These are phyloP conservation scores for Musca vetustissima DNA, from an alignment of 1,140 invertebrate species.

Conservation along the genomic window DNA sequence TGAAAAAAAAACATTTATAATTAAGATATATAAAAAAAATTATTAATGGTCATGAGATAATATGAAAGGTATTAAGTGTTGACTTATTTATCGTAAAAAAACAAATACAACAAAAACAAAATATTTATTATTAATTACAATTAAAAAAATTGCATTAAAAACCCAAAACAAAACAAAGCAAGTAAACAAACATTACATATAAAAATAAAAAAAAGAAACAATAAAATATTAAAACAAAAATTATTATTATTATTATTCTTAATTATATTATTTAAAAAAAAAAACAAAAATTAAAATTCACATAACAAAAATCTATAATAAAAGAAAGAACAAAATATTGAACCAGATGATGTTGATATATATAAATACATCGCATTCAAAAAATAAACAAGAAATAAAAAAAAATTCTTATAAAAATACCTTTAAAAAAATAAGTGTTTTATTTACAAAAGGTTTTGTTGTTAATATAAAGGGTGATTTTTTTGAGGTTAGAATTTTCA, in stretches of 20 bases:
- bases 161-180: background rate
- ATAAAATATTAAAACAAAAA: background rate
- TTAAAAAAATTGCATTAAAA: conserved; percentile 2
- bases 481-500: too few species aligned
- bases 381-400: too few species aligned
- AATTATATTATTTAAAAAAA: conserved; percentile 4
- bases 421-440: too few species aligned
- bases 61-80: conserved; percentile 15
- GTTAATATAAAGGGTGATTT: too few species aligned
- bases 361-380: too few species aligned
- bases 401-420: too few species aligned
- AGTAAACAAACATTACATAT: conserved; percentile 1
- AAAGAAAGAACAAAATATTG: too few species aligned
- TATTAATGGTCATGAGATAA: too few species aligned
- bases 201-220: too few species aligned
- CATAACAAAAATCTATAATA: background rate
- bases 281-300: conserved; percentile 18
- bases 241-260: background rate
- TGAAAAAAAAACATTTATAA: background rate
- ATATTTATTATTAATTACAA: conserved; percentile 9
- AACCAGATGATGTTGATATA: too few species aligned
- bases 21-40: background rate
- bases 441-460: too few species aligned
- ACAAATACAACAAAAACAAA: background rate
- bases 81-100: conserved; percentile 8